Base-by-base conservation (phyloP, 2,888 invertebrate species). In the Allacma fusca region DNA sequence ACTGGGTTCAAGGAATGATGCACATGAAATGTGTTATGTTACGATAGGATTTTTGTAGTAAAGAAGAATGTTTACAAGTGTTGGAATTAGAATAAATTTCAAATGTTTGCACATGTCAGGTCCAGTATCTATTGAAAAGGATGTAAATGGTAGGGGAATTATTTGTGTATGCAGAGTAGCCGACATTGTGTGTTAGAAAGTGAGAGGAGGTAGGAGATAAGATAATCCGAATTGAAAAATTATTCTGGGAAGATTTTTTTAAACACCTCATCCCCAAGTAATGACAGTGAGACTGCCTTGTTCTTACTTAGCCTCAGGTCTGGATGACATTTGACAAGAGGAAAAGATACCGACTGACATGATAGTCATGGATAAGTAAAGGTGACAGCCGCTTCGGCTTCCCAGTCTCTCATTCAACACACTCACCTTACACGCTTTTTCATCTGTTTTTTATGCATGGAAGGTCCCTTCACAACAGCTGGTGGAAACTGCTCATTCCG, bases 261-360 rank as follows among this genome's bases (percentile, higher is more conserved):
- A 34, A 75, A 79, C 79, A 79, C 79, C 79, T 79, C 40, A 9
- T 5, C 40, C 7, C 77, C 72, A 64, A 65, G 64, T 68, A 79
- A 68, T 77, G 79, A 79, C 77, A 74, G 28, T 71, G 21, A 57
- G 43, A 16, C 12, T 28, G 50, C 50, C 68, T 76, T 79, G 69
- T 67, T 76, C 74, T 40, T 13, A 9, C 7, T 5, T 74, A 71
- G 69, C 68, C 62, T 1, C 23, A 72, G 72, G 72, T 77, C 72
- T 29, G 70, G 78, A 80, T 72, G 80, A 80, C 80, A 80, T 77
- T 75, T 80, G 80, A 79, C 80, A 80, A 79, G 79, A 77, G 43
- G 75, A 77, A 80, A 78, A 79, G 80, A 80, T 67, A 80, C 80
- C 79, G 78, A 77, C 80, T 76, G 80, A 80, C 78, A 79, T 79